Evolutionary conservation across 2,888 invertebrate species (phyloP).

Genomic region (Bibio marci): DNA sequence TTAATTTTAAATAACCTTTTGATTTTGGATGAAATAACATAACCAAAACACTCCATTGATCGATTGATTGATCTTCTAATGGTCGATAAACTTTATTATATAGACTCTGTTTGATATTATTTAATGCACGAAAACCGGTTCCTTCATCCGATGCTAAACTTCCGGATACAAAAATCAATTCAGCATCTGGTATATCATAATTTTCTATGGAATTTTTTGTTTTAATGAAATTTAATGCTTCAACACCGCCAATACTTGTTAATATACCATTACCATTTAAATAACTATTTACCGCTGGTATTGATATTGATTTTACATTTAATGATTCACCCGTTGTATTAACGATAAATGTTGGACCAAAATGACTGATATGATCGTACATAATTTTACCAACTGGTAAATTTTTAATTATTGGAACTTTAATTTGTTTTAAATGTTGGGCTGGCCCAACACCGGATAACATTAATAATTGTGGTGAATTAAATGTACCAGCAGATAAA

Average conservation of each 20-base stretch:
- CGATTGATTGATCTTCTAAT: conserved; percentile 32
- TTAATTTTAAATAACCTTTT: conserved; percentile 47
- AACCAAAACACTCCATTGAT: conserved; percentile 43
- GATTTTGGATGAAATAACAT: conserved; percentile 62
- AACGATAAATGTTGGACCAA: conserved; percentile 24
- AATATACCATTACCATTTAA: conserved; percentile 30
- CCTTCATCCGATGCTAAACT: conserved; percentile 43
- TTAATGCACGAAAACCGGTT: conserved; percentile 34
- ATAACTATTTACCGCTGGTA: conserved; percentile 7
- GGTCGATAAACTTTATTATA: conserved; percentile 38
- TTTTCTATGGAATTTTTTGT: conserved; percentile 36
- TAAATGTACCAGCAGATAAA: conserved; percentile 70
- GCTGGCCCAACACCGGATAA: conserved; percentile 53
- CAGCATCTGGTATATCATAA: conserved; percentile 46
- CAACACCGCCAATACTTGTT: conserved; percentile 44
- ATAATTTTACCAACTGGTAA: conserved; percentile 49
- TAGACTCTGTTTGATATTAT: conserved; percentile 37
- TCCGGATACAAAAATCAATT: conserved; percentile 43
- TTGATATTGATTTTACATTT: conserved; percentile 4
- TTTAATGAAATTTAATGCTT: conserved; percentile 47
- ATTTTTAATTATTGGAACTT: conserved; percentile 40
- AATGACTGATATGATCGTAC: conserved; percentile 35
- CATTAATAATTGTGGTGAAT: conserved; percentile 80
- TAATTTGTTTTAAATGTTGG: conserved; percentile 33
- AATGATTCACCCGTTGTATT: conserved; percentile 21